phyloP scores from a whole-genome alignment of 2,113 vertebrate species.

The Monarcha castaneiventris region DNA sequence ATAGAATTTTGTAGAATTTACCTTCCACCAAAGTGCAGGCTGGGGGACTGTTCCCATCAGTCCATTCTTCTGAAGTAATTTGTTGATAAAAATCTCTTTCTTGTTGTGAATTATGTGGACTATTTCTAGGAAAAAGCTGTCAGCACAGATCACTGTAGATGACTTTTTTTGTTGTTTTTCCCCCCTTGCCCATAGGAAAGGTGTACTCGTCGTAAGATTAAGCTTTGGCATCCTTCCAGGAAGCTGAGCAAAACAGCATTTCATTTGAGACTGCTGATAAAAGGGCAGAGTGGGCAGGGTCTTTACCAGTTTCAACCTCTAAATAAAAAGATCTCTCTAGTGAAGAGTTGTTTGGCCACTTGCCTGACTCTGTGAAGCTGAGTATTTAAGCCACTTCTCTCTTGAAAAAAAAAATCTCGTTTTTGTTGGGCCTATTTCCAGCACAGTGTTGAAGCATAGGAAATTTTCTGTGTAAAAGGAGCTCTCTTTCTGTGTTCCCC shows the following conservation, averaged over 20 bases:
- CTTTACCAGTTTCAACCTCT: neutral
- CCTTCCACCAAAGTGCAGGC: neutral
- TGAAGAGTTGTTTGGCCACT: neutral
- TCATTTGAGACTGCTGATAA: neutral
- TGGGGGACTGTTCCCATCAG: neutral
- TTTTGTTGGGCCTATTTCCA: neutral
- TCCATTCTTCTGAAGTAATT: neutral
- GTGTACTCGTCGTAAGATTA: neutral
- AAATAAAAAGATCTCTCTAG: neutral
- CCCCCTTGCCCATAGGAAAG: neutral
- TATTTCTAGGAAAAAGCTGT: neutral
- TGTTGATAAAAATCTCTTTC: neutral
- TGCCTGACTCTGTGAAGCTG: neutral
- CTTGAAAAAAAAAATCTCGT: neutral
- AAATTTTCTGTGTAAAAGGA: neutral
- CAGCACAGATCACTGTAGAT: neutral
- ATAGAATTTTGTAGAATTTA: neutral
- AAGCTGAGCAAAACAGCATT: neutral
- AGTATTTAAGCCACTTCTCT: neutral
- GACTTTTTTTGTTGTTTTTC: neutral
- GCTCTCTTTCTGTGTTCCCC: neutral
- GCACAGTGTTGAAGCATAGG: neutral
- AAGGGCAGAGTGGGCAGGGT: neutral
- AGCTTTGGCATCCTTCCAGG: neutral
- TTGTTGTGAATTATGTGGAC: neutral